Evolutionary conservation across 2,113 vertebrate genomes (phyloP), one percentile per base, ranked within the genome.

Genomic region (Verasper variegatus): DNA sequence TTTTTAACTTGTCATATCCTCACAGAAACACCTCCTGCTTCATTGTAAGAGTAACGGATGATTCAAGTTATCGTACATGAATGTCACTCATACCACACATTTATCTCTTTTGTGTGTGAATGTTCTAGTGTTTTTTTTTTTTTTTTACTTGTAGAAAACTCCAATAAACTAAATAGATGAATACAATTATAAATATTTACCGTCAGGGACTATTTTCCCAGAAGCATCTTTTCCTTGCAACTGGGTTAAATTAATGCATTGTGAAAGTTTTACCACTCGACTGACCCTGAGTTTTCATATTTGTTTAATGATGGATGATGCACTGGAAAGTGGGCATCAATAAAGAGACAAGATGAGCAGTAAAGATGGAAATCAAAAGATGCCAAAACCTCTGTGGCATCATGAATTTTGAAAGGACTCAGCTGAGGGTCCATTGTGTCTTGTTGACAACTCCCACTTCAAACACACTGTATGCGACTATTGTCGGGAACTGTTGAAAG

Each of bases 241-340:
- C 24, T 0, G 6, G 3, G 18, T 9, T 8, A 18, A 1, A 1
- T 54, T 1, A 21, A 0, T 1, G 15, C 12, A 14, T n/a, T 0
- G 40, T 58, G 26, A 0, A 5, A 0, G 0, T 45, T 61, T 58
- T 47, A 66, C 31, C 7, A 42, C 60, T 56, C 5, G 2, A 61
- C 15, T 15, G 0, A 42, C 20, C 15, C 0, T 0, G 26, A 31
- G 47, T 15, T 51, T 20, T 51, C 18, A 18, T 51, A 61, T 51
- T 56, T 76, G 20, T 47, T n/a, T 68, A 12, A 65, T 42, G 51
- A 27, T 49, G 5, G 1, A 1, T 67, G 17, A 24, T 4, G 23
- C 21, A 65, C 11, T 1, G 5, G 17, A 37, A 23, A n/a, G 40
- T 13, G 17, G 11, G 24, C 1, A 40, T 51, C 26, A 47, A 56